Percentiles rank a stretch among this genome's conserved stretches.
Conservation (phyloP, 2,113 vertebrate genomes). For the Mohoua ochrocephala region DNA sequence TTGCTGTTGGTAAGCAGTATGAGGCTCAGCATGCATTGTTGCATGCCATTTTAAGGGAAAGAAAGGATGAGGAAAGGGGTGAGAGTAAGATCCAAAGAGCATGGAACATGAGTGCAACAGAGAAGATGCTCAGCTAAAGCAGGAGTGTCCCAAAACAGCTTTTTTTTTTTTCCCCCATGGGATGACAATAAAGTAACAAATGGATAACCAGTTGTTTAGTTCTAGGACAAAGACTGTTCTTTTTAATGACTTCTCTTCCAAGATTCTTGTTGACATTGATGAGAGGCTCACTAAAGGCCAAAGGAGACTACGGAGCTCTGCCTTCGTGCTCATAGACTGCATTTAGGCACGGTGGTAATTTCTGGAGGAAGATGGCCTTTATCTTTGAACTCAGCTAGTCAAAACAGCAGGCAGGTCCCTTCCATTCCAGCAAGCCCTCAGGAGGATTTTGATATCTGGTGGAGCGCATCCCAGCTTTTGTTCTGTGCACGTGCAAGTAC, state of each 20-base stretch:
- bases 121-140: background rate
- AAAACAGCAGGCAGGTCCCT: background rate
- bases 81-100: background rate
- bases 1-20: background rate
- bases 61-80: background rate
- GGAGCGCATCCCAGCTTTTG: background rate
- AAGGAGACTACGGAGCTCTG: background rate
- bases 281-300: background rate
- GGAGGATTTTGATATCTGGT: background rate
- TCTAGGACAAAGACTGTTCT: background rate
- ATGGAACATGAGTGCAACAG: background rate
- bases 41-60: background rate
- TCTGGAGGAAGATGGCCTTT: background rate
- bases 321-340: accelerated
- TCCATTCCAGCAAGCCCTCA: accelerated
- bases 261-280: background rate
- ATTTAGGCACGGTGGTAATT: background rate
- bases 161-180: background rate
- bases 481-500: background rate
- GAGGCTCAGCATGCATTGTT: background rate
- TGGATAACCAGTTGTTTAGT: background rate
- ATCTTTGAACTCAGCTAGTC: background rate
- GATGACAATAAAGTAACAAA: background rate
- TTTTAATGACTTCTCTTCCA: background rate
- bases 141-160: background rate